These are phyloP conservation scores for Falco biarmicus DNA, from an alignment of 2,797 vertebrate species.

Conservation along the genomic window DNA sequence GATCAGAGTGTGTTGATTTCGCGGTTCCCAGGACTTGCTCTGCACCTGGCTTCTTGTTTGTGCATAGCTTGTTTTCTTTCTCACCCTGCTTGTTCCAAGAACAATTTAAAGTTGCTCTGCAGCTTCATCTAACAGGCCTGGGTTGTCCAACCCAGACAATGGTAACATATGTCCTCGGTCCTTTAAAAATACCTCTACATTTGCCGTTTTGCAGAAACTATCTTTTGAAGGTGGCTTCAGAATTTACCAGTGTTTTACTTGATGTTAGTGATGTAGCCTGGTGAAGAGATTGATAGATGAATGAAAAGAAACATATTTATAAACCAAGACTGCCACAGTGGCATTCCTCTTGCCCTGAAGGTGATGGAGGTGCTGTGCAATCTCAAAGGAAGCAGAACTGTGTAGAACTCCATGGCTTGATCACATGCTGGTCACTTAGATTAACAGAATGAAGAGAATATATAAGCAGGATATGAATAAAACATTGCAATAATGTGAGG, in stretches of 20 bases:
- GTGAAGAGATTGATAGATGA: not conserved
- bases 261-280: not conserved
- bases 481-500: constrained; percentile 64
- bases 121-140: no score
- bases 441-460: constrained; percentile 47
- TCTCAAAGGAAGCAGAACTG: not conserved
- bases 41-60: no score
- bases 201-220: not conserved
- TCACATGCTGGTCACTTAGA: constrained; percentile 45
- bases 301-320: not conserved
- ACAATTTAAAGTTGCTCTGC: no score
- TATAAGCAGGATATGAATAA: constrained; percentile 51
- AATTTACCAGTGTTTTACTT: not conserved
- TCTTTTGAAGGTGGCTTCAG: not conserved
- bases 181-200: no score
- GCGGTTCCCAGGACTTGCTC: no score
- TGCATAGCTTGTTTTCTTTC: no score
- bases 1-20: no score
- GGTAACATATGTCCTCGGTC: no score
- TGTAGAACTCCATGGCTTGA: not conserved
- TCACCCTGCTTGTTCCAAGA: no score
- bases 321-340: not conserved
- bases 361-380: not conserved
- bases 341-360: not conserved
- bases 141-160: no score